Evolutionary conservation across 2,113 vertebrate genomes (phyloP).

Genomic region (Lasiurus cinereus): DNA sequence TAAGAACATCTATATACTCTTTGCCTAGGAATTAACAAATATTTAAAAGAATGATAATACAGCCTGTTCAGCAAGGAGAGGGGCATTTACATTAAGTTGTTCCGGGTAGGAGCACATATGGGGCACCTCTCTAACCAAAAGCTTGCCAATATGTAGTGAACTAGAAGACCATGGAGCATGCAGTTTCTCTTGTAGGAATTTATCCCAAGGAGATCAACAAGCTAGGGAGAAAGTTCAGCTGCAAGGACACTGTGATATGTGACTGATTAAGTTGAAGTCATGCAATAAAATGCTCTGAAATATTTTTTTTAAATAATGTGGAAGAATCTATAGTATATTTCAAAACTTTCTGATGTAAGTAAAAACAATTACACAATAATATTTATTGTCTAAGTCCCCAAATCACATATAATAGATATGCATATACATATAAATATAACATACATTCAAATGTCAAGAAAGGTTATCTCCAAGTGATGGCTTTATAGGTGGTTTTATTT

Average conservation of each 20-base stretch:
- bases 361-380: neutral
- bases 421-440: neutral
- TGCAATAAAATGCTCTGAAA: slow-evolving; percentile 38
- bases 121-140: neutral
- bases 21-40: slow-evolving; percentile 4
- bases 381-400: neutral
- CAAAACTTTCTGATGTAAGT: neutral
- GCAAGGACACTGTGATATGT: neutral
- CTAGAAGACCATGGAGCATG: neutral
- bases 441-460: neutral
- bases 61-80: neutral
- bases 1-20: neutral
- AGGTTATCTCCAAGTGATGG: neutral
- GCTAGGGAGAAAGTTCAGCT: neutral
- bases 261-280: slow-evolving; percentile 35
- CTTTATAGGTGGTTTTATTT: neutral
- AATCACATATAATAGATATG: neutral
- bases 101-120: neutral
- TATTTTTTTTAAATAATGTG: neutral
- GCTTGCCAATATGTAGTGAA: neutral
- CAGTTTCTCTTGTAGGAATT: neutral
- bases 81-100: no score
- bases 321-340: neutral
- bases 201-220: slow-evolving; percentile 32
- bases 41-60: neutral